Conservation (phyloP, 1,140 invertebrate genomes). For the Penaeus indicus region DNA sequence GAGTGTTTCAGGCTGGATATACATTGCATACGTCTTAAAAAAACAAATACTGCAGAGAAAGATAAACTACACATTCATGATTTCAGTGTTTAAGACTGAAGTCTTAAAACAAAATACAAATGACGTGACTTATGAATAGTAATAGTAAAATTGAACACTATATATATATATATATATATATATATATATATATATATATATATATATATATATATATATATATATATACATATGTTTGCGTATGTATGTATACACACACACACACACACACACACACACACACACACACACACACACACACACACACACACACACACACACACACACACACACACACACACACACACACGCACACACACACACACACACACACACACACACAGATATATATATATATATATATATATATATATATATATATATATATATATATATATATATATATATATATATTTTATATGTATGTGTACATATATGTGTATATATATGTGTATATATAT, state of each 20-base stretch:
- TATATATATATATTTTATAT: conserved; percentile 38
- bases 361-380: conserved; percentile 10
- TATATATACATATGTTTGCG: conserved; percentile 8
- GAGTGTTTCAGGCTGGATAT: too few relatives aligned
- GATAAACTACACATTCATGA: too few relatives aligned
- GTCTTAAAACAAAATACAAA: too few relatives aligned
- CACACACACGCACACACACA: conserved; percentile 8
- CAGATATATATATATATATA: conserved; percentile 38
- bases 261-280: background rate
- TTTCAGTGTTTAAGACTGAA: too few relatives aligned
- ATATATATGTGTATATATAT: conserved; percentile 39
- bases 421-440: conserved; percentile 37
- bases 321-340: conserved; percentile 7
- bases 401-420: conserved; percentile 38
- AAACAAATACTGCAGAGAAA: too few relatives aligned
- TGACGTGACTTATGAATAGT: too few relatives aligned
- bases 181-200: background rate
- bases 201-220: background rate
- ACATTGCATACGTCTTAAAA: too few relatives aligned
- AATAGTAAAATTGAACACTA: background rate
- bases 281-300: background rate
- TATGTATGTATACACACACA: conserved; percentile 22
- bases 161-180: background rate
- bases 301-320: conserved; percentile 6
- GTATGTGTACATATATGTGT: conserved; percentile 21